These are phyloP conservation scores for Rhynchophorus ferrugineus DNA, from an alignment of 1,140 invertebrate species.

Conservation along the genomic window DNA sequence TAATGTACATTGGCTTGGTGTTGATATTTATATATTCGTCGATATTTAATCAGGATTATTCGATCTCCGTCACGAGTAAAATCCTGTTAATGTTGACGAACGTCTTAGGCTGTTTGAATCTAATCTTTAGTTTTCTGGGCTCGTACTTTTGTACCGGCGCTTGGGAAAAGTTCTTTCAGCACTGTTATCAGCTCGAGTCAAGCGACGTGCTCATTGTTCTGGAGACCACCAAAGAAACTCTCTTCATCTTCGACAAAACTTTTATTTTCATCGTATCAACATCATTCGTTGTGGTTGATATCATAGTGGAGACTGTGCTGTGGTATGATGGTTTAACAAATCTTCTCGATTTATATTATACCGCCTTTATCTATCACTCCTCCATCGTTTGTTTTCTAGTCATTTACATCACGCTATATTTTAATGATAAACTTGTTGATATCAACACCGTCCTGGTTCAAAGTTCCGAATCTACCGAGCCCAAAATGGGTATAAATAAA, in stretches of 20 bases:
- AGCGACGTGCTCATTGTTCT: background rate
- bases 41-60: background rate
- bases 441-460: background rate
- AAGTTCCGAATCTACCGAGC: background rate
- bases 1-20: background rate
- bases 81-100: background rate
- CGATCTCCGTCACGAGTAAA: background rate
- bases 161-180: background rate
- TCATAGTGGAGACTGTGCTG: background rate
- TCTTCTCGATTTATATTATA: background rate
- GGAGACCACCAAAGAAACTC: background rate
- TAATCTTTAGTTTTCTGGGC: background rate
- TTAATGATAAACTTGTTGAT: background rate
- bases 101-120: background rate
- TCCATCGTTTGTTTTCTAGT: background rate
- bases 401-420: background rate
- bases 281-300: background rate
- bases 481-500: background rate
- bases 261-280: background rate
- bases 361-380: background rate
- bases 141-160: background rate
- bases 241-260: background rate
- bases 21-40: background rate
- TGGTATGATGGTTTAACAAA: background rate
- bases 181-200: background rate